phyloP scores from a whole-genome alignment of 2,797 vertebrate genomes.

The Oreonectes daqikongensis region DNA sequence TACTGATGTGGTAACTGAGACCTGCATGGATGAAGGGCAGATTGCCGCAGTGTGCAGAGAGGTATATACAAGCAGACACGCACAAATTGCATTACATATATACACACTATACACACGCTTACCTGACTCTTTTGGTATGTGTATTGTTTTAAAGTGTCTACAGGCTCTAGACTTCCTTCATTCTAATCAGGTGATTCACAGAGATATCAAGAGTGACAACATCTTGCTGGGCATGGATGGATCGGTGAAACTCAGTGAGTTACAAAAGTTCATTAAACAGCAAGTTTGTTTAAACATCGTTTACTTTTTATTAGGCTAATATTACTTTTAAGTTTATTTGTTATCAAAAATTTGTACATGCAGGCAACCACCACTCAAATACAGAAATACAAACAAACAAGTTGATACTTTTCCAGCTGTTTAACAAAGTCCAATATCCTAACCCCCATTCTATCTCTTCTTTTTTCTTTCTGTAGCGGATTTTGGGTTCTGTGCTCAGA shows the following conservation, averaged over 20 bases:
- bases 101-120: neutral
- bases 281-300: neutral
- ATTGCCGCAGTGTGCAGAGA: slow-evolving; percentile 98
- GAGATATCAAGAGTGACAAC: slow-evolving; percentile 99
- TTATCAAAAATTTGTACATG: too few relatives aligned
- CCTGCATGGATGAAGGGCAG: slow-evolving; percentile 98
- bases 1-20: slow-evolving; percentile 97
- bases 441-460: slow-evolving; percentile 30
- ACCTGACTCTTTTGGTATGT: slow-evolving; percentile 16
- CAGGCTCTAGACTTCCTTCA: slow-evolving; percentile 98
- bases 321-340: too few relatives aligned
- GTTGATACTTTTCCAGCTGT: neutral
- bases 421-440: neutral
- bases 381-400: neutral
- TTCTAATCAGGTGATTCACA: slow-evolving; percentile 97
- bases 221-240: slow-evolving; percentile 98
- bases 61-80: slow-evolving; percentile 68
- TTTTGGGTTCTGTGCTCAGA: slow-evolving; percentile 91
- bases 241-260: slow-evolving; percentile 96
- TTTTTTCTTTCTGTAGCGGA: slow-evolving; percentile 75
- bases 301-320: neutral
- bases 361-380: too few relatives aligned
- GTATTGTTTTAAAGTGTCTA: slow-evolving; percentile 83
- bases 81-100: neutral
- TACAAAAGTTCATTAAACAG: slow-evolving; percentile 16